These are phyloP conservation scores for Spilosoma lubricipeda DNA, from an alignment of 2,888 invertebrate genomes.

Conservation along the genomic window DNA sequence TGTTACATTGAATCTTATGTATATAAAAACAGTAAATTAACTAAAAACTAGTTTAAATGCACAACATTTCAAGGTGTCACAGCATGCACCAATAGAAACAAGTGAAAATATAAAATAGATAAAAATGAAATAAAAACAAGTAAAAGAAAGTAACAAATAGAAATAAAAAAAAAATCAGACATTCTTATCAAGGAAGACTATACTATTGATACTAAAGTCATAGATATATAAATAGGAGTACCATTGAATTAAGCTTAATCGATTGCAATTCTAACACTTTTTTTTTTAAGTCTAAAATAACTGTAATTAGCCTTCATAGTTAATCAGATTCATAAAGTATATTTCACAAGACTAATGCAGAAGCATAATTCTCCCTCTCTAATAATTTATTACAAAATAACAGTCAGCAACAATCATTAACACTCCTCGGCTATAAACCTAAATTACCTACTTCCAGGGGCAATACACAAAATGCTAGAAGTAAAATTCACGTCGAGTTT, in stretches of 20 bases:
- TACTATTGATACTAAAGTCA: too few species aligned
- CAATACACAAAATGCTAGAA: not conserved
- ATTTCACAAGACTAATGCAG: not conserved
- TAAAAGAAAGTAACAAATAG: too few species aligned
- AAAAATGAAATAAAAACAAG: too few species aligned
- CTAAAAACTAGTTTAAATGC: too few species aligned
- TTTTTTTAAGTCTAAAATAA: not conserved
- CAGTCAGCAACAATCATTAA: not conserved
- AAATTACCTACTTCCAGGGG: not conserved
- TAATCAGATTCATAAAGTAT: not conserved
- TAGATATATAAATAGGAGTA: not conserved
- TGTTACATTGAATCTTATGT: too few species aligned
- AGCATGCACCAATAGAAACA: too few species aligned
- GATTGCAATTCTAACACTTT: not conserved
- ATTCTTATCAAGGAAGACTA: too few species aligned
- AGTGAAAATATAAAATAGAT: too few species aligned
- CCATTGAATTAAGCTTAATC: not conserved
- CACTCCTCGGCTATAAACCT: constrained; percentile 5
- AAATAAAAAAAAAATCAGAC: too few species aligned
- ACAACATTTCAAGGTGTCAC: too few species aligned
- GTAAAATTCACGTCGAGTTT: not conserved
- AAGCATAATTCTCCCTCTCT: not conserved
- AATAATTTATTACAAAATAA: not conserved
- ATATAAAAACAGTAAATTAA: too few species aligned
- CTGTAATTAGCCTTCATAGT: not conserved